Base-by-base conservation (phyloP, 2,888 invertebrate genomes). In the Drosophila formosana region DNA sequence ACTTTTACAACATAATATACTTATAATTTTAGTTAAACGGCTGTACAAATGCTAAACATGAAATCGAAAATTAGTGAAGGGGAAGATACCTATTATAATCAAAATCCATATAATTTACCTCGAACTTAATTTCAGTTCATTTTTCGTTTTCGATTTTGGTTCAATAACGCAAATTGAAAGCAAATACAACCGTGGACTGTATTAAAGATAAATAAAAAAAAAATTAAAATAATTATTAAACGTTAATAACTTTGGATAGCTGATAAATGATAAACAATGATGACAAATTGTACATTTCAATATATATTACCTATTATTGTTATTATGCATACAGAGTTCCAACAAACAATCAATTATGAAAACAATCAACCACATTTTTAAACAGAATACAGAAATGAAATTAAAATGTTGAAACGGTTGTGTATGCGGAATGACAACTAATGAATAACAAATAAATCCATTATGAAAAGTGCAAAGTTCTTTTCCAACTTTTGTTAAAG, bases 351-450 rank as follows among this genome's bases (percentile, higher is more conserved):
- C 89, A 86, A 84, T 70, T 82, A 71, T 57, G 66, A 73, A 75
- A 81, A 87, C 88, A 89, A 89, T 89, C 88, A 89, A 87, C 66
- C 41, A 86, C 78, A 75, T 77, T 82, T 77, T 84, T 70, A 77
- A 82, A 51, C 66, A 63, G 61, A 51, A 53, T 18, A 30, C 49
- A 9, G 45, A 23, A 32, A 51, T 28, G 56, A 67, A 57, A 7
- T n/a, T 37, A 28, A 55, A 67, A 58, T 64, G 55, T 80, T 71
- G 46, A 72, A 75, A 72, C 79, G 87, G 84, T 87, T 83, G 86
- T 83, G 83, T 82, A 72, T 63, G 80, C 70, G 41, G 25, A 60
- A 70, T 49, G 49, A 28, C 47, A 66, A 71, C 50, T 66, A 67
- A 64, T 28, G 47, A 60, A 66, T 37, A 69, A 72, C 45, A 47